Base-by-base conservation (phyloP, 2,797 vertebrate species). In the Poecile montanus region DNA sequence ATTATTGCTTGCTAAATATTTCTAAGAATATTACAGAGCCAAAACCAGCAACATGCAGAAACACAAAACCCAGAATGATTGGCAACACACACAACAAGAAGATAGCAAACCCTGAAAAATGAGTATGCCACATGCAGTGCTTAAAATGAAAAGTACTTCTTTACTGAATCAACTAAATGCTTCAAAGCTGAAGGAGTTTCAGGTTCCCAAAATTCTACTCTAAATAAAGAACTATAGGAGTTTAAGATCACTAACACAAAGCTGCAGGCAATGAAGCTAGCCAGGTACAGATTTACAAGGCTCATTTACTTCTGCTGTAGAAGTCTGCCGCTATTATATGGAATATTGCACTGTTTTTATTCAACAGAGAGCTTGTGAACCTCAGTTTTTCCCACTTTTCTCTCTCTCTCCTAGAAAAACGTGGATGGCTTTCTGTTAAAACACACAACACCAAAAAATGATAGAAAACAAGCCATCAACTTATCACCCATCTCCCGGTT, bases 1-100 rank as follows among this genome's bases (percentile, higher is more conserved):
- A 94, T 96, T 94, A 96, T 58, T 84, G 73, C 73, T 94, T 91
- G 68, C 93, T 93, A 92, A 96, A 96, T 47, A 93, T 53, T 92
- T 90, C 90, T n/a, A 87, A 78, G 93, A 93, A 94, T 81, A 93
- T 89, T 66, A 91, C 48, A 93, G 65, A 85, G 45, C 76, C 63
- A 89, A 95, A 92, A 61, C 1, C 45, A 93, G 56, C 72, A 84
- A 88, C 50, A 71, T 11, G 30, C 30, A 94, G 80, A 71, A 92
- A 63, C 44, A 90, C 79, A 80, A 91, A 95, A n/a, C 11, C 1
- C 42, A 38, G 74, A 96, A 74, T 83, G 30, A 89, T 3, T 90
- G 60, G 74, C 86, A 96, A 80, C 54, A 54, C 9, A 70, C 62
- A 87, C 27, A 88, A 89, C 68, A 91, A 70, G 42, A 60, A 89